These are phyloP conservation scores for Cerastis leucographa DNA, from an alignment of 2,888 invertebrate species.

Conservation along the genomic window DNA sequence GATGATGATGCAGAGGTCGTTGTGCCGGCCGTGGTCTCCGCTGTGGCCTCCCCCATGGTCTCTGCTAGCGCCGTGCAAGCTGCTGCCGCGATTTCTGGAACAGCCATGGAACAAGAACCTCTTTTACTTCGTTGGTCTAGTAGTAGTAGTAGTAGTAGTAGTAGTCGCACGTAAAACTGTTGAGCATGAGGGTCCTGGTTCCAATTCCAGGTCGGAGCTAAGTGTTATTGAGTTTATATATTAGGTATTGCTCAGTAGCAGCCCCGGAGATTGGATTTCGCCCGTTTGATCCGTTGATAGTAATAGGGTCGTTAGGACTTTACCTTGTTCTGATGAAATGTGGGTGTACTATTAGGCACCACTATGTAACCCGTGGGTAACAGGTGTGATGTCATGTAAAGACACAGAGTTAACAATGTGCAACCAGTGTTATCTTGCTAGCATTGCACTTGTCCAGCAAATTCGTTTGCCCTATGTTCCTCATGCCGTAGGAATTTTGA, in stretches of 20 bases:
- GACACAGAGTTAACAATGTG: too few relatives aligned
- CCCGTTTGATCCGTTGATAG: too few relatives aligned
- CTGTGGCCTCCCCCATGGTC: background rate
- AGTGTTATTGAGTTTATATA: background rate
- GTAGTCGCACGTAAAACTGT: background rate
- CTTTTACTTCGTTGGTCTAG: background rate
- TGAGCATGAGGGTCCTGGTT: background rate
- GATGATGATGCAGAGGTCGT: background rate
- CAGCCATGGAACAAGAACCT: background rate
- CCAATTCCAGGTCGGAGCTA: background rate
- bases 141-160: too few relatives aligned
- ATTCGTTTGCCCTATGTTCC: too few relatives aligned
- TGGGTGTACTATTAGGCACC: background rate
- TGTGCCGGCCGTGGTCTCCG: background rate
- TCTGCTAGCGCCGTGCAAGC: background rate
- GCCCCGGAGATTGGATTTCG: too few relatives aligned
- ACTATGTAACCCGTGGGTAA: too few relatives aligned
- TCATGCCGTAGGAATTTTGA: too few relatives aligned
- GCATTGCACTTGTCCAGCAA: too few relatives aligned
- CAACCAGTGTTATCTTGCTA: too few relatives aligned
- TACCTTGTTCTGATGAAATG: background rate
- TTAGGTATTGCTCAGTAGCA: background rate
- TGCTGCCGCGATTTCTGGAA: constrained; percentile 21
- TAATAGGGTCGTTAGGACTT: background rate
- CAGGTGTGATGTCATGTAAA: background rate